These are phyloP conservation scores for Sebastes matsubarae DNA, from an alignment of 2,797 vertebrate genomes.

Conservation along the genomic window DNA sequence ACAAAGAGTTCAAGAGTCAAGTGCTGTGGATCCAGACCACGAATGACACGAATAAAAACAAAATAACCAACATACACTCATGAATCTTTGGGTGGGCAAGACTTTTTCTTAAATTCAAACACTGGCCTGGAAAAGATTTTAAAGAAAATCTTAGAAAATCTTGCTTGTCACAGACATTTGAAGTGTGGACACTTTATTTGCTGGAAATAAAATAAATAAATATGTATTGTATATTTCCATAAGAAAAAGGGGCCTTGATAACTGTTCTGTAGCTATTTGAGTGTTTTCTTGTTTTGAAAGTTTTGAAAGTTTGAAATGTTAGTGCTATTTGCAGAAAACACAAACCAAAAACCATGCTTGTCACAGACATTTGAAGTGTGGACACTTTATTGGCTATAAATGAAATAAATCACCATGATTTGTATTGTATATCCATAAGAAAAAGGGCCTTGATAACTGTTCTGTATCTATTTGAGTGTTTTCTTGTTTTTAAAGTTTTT, in stretches of 20 bases:
- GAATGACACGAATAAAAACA: no score
- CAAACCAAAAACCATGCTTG: neutral
- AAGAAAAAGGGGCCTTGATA: neutral
- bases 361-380: neutral
- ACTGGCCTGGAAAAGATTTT: neutral
- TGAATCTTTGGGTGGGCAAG: neutral
- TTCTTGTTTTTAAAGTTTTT: neutral
- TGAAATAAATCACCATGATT: neutral
- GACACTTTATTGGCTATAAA: neutral
- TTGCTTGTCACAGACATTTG: neutral
- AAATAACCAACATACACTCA: neutral
- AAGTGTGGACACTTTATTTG: neutral
- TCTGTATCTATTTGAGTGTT: neutral
- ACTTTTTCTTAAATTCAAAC: neutral
- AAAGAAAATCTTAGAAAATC: neutral
- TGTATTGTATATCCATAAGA: neutral
- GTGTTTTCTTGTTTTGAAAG: neutral
- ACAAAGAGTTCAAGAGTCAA: constrained; percentile 37
- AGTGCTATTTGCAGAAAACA: neutral
- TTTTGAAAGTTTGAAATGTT: neutral
- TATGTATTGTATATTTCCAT: neutral
- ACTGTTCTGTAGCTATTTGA: neutral
- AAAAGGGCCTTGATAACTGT: neutral
- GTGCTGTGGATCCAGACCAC: neutral
- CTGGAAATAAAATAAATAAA: neutral